phyloP scores from a whole-genome alignment of 2,888 invertebrate genomes.

The Cordylochernes scorpioides region DNA sequence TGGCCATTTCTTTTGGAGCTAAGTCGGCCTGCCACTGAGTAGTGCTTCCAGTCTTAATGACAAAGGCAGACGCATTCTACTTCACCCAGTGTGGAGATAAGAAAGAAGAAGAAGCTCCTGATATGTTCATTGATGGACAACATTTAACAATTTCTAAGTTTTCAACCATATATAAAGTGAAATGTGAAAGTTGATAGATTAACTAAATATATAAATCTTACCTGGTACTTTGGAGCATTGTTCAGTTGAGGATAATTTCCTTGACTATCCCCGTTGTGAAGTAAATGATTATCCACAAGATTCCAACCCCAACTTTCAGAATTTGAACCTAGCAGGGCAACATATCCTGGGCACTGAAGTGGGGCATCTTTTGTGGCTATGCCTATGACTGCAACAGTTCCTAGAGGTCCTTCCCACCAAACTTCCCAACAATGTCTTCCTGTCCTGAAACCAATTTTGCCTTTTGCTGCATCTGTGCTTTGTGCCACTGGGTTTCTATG shows the following conservation, averaged over 20 bases:
- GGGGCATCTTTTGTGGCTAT: constrained; percentile 80
- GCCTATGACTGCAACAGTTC: constrained; percentile 90
- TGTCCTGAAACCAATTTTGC: constrained; percentile 57
- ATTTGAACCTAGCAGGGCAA: constrained; percentile 74
- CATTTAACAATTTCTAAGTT: no score
- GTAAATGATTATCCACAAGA: constrained; percentile 79
- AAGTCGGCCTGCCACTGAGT: no score
- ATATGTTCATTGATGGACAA: no score
- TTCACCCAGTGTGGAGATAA: no score
- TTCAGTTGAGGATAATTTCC: constrained; percentile 76
- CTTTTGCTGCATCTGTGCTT: constrained; percentile 69
- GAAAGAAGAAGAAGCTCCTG: no score
- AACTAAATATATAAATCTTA: no score
- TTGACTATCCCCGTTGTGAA: constrained; percentile 84
- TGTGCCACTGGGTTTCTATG: constrained; percentile 96
- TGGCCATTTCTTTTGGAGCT: no score
- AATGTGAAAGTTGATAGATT: no score
- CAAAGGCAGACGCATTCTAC: no score
- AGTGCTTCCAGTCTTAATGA: no score
- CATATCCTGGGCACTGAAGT: constrained; percentile 78
- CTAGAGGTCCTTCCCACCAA: constrained; percentile 91
- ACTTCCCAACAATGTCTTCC: constrained; percentile 94
- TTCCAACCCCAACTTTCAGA: constrained; percentile 99
- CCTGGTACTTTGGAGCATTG: constrained; percentile 93
- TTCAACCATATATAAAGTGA: no score